Base-by-base conservation (phyloP, 2,888 invertebrate species). In the Neocrepidodera transversa region DNA sequence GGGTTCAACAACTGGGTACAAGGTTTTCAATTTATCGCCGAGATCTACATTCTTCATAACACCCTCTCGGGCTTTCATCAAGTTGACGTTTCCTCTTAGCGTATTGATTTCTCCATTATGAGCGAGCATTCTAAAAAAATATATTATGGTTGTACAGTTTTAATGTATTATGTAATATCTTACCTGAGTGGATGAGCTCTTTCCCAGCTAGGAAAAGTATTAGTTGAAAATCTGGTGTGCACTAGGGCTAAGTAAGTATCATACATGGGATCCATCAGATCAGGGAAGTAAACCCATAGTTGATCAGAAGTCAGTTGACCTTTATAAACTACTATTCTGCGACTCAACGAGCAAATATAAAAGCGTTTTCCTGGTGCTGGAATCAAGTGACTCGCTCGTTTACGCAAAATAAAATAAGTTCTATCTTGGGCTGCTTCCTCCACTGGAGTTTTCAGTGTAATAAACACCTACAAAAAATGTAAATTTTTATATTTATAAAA, bases 101-200 rank as follows among this genome's bases (percentile, higher is more conserved):
- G 99, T 99, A 83, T 99, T 99, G 80, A 99, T 99, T 84, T 99
- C 99, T 65, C 99, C 99, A 82, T 99, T 99, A 83, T 99, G 99
- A 63, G 98, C 98, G 70, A 99, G 83, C 75, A 92, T 87, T 77
- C 95, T 78, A 65, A 50, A 68, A 65, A n/a, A 45, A 30, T 16
- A 38, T 4, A 35, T 40, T n/a, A 23, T 18, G n/a, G n/a, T n/a
- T n/a, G 6, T 42, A 30, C 20, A 40, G 36, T 23, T 23, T 23
- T 23, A 23, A 23, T 23, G 3, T 23, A 23, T 23, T 23, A 5
- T 23, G 23, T 23, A 6, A 23, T 5, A 23, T 10, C 75, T 76
- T 78, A 93, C 92, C 97, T 90, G 74, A 97, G 84, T 10, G 99
- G 99, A 83, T 99, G 98, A 13, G 99, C 98, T 72, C 98, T 85